Evolutionary conservation across 2,797 vertebrate species (phyloP), one percentile per base, ranked within the genome.

Genomic region (Danionella dracula): DNA sequence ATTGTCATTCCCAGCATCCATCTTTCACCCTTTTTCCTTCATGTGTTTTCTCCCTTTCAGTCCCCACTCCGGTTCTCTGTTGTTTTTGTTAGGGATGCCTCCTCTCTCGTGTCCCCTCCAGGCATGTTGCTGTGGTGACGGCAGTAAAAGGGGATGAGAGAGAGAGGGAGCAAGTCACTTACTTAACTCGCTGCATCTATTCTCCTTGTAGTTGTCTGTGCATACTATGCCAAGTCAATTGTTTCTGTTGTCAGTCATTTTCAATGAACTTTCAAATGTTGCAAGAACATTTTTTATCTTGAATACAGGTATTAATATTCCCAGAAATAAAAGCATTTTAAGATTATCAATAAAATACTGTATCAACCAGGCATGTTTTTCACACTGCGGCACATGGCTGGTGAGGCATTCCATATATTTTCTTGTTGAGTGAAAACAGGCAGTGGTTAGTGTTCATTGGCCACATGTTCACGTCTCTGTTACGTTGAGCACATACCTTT

Each of bases 151-250:
- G 27, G 49, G 13, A 31, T 40, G 66, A 48, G 72, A 72, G 63
- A 72, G 60, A 58, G 72, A 81, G 78, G 71, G 78, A 74, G 61
- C 71, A 66, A 40, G 60, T 53, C 63, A 71, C 56, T 66, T 61
- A 48, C 66, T 40, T 46, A 50, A 71, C 46, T 59, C 12, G 0
- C 48, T 71, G n/a, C 19, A 53, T 73, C 79, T 57, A 54, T 13
- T 50, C 71, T 78, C 81, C 79, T 72, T 37, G 62, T 73, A 57
- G 75, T 79, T 77, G 71, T 80, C 78, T 71, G 70, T 75, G 77
- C 77, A 69, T 60, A 20, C 44, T 66, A 58, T 68, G 70, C 70
- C 53, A 77, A 81, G 83, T 86, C 79, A 76, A 76, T 79, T 68
- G 17, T 70, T 70, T 79, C 81, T 66, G 66, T 76, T 81, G 71